These are phyloP conservation scores for Goniozus legneri DNA, from an alignment of 1,140 invertebrate species.

Conservation along the genomic window DNA sequence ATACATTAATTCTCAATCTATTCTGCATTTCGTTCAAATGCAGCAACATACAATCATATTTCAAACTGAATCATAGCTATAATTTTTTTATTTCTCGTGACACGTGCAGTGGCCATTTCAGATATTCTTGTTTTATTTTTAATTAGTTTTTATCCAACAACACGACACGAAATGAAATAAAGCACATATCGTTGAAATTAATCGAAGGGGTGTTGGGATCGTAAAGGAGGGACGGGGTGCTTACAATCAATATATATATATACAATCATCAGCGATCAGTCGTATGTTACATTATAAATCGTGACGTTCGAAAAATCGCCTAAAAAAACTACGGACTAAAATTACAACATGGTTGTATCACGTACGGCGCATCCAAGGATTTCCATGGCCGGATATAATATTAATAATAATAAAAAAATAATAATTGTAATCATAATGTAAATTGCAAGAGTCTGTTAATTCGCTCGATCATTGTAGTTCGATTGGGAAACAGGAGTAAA, in stretches of 20 bases:
- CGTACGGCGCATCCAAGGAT: slow-evolving; percentile 10
- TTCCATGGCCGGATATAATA: slow-evolving; percentile 14
- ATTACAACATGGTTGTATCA: slow-evolving; percentile 21
- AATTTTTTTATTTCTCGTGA: too few relatives aligned
- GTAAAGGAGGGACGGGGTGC: slow-evolving; percentile 5
- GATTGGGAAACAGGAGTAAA: background rate
- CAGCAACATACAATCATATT: too few relatives aligned
- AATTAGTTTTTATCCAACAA: too few relatives aligned
- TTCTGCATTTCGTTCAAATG: too few relatives aligned
- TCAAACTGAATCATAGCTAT: too few relatives aligned
- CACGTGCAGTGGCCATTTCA: too few relatives aligned
- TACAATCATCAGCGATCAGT: slow-evolving; percentile 48
- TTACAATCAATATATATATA: slow-evolving; percentile 51
- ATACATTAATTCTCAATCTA: background rate
- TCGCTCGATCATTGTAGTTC: background rate
- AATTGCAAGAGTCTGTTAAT: too few relatives aligned
- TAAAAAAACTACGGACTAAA: slow-evolving; percentile 29
- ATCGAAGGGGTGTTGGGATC: background rate
- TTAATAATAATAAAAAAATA: slow-evolving; percentile 23
- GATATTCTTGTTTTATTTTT: too few relatives aligned
- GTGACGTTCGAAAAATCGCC: slow-evolving; percentile 25
- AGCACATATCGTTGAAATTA: background rate
- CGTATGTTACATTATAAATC: slow-evolving; percentile 36
- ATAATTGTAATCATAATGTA: too few relatives aligned
- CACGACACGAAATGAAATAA: too few relatives aligned